phyloP scores from a whole-genome alignment of 2,797 vertebrate species.

The Echiichthys vipera region DNA sequence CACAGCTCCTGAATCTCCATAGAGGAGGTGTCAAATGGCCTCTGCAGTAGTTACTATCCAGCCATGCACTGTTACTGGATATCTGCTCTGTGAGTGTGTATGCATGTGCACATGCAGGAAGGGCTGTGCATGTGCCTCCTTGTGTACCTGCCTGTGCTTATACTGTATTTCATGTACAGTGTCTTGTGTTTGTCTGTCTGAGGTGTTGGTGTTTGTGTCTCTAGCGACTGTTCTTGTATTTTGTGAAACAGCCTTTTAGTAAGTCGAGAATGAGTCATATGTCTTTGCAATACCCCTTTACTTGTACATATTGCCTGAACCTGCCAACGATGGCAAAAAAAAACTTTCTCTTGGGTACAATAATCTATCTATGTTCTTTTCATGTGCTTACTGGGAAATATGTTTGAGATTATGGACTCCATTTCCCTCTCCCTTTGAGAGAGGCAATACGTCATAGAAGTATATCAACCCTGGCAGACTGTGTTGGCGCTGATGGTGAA shows the following conservation, averaged over 20 bases:
- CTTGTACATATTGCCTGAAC: conserved; percentile 7
- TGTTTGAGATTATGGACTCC: conserved; percentile 62
- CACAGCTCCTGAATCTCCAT: conserved; percentile 55
- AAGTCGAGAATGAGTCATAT: not conserved
- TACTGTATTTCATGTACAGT: conserved; percentile 15
- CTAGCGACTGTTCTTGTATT: not conserved
- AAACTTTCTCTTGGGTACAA: conserved; percentile 31
- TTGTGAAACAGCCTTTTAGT: not conserved
- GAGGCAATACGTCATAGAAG: conserved; percentile 47
- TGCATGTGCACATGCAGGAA: conserved; percentile 19
- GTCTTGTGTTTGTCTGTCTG: not conserved
- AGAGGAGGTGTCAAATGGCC: conserved; percentile 72
- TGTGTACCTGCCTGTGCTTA: conserved; percentile 13
- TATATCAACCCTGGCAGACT: conserved; percentile 54
- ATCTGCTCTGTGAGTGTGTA: conserved; percentile 30
- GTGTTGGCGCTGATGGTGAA: conserved; percentile 49
- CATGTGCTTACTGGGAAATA: conserved; percentile 68
- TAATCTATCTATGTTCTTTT: conserved; percentile 38
- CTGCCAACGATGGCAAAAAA: conserved; percentile 9
- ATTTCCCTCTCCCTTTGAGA: conserved; percentile 49
- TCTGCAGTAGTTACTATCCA: conserved; percentile 68
- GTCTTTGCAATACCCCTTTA: not conserved
- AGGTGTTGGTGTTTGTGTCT: not conserved
- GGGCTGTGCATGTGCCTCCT: not conserved
- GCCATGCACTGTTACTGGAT: conserved; percentile 57